Conservation (phyloP, 2,888 invertebrate species). For the Amblyjoppa proteus region DNA sequence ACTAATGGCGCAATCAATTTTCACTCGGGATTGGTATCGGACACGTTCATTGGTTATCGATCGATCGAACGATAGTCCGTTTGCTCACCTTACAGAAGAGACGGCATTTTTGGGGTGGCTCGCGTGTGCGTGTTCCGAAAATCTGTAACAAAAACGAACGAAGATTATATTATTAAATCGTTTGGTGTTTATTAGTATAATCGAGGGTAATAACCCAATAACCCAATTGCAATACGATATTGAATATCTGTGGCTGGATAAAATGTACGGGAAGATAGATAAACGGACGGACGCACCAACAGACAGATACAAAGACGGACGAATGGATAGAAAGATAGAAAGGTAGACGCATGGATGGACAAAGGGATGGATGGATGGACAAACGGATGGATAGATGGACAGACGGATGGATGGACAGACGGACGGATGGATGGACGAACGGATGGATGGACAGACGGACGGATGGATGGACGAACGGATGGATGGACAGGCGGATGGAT, state of each 20-base stretch:
- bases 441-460: no score
- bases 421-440: no score
- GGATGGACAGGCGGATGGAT: no score
- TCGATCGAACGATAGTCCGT: slow-evolving; percentile 20
- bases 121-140: slow-evolving; percentile 77
- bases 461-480: no score
- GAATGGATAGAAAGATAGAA: no score
- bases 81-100: slow-evolving; percentile 78
- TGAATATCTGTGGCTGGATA: background rate
- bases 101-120: slow-evolving; percentile 77
- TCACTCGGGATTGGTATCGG: background rate
- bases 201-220: background rate
- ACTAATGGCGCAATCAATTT: slow-evolving; percentile 45
- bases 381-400: no score
- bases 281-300: no score
- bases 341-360: no score
- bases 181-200: background rate
- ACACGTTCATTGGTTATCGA: background rate
- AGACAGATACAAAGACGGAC: no score
- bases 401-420: no score
- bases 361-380: no score
- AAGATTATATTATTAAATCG: background rate
- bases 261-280: background rate
- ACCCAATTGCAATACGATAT: background rate
- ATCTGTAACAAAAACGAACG: slow-evolving; percentile 76